Conservation (phyloP, 2,113 vertebrate genomes). For the Megaceryle torquata region DNA sequence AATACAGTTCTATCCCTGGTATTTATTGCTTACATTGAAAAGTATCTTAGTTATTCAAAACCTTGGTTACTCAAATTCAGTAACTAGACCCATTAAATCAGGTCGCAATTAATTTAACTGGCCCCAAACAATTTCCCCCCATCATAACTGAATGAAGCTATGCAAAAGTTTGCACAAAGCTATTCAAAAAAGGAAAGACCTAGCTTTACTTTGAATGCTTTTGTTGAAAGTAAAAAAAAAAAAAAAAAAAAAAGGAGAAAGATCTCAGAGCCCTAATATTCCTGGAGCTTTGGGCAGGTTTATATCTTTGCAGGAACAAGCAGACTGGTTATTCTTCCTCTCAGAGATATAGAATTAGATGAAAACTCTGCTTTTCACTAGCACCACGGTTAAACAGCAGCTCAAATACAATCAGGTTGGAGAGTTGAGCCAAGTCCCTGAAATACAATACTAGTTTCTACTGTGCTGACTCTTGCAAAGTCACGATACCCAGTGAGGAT, state of each 20-base stretch:
- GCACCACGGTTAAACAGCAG: neutral
- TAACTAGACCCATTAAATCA: neutral
- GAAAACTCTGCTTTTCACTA: neutral
- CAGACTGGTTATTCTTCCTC: neutral
- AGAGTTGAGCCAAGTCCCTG: neutral
- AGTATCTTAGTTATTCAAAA: slow-evolving; percentile 53
- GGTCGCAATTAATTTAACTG: slow-evolving; percentile 4
- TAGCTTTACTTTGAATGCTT: neutral
- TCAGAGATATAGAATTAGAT: neutral
- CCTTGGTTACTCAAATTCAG: neutral
- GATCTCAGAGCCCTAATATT: neutral
- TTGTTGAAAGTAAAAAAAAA: neutral
- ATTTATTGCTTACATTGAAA: slow-evolving; percentile 55
- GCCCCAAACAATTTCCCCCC: neutral
- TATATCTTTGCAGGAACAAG: neutral
- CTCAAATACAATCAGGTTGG: neutral
- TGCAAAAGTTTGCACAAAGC: neutral
- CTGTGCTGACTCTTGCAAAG: neutral
- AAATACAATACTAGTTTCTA: neutral
- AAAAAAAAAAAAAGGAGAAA: neutral
- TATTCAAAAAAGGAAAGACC: neutral
- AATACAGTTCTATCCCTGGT: slow-evolving; percentile 44
- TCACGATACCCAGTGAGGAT: neutral
- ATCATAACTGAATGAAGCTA: neutral
- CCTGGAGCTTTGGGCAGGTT: neutral